Evolutionary conservation across 2,797 vertebrate genomes (phyloP), one percentile per base, ranked within the genome.

Genomic region (Lindbergichthys nudifrons): DNA sequence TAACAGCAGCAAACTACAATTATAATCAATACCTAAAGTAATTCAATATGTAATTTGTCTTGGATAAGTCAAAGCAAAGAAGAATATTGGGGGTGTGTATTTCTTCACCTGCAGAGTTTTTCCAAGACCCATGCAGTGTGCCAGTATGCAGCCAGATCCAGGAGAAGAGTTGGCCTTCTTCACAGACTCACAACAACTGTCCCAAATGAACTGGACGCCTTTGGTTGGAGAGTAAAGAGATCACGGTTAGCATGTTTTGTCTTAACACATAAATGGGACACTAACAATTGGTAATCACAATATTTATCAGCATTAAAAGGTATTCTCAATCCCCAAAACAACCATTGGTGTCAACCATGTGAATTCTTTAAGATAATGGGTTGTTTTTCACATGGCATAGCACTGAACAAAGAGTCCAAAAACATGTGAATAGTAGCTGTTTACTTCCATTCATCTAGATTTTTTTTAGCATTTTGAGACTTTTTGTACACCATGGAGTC

Each of bases 121-220:
- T 30, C 98, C 98, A 73, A 99, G 94, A 51, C 98, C 98, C 98
- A 99, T 99, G 89, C 97, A 99, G 88, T 99, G 98, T 26, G 98
- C 98, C 79, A 99, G 94, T 81, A 99, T 96, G 71, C 98, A 99
- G 21, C 98, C 98, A 26, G 98, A 97, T 62, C 98, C 98, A n/a
- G 91, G 81, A 83, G 95, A 93, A 3, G 96, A 95, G 89, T 96
- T 97, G 43, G 96, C 95, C 92, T 97, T 99, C 89, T 95, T 96
- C 57, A 99, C 92, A 81, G 98, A 98, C 87, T 99, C 98, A 93
- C 97, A 99, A 54, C 97, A 98, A 77, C 95, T 97, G 93, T 99
- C 96, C 98, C 98, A 99, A 92, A 99, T 97, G 89, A 99, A 99
- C 89, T 97, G 96, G 79, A 99, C 96, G 83, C 98, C 98, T 99